Percentiles rank a stretch among this genome's conserved stretches.
Conservation (phyloP, 2,113 vertebrate genomes). For the Fulica atra region DNA sequence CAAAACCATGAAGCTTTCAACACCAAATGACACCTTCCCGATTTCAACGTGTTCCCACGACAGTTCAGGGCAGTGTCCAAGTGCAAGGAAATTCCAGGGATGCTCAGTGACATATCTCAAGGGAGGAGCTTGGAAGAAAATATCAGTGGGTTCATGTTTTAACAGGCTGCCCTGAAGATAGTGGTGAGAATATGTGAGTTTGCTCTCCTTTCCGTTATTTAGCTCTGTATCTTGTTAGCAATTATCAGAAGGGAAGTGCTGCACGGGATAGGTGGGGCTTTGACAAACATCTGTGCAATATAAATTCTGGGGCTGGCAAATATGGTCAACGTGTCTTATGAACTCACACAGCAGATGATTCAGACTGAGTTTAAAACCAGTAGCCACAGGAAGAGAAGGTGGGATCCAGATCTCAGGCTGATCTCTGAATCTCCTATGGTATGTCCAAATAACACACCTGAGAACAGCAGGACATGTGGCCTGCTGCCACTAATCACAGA, state of each 20-base stretch:
- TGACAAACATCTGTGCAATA: neutral
- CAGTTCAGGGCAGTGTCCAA: neutral
- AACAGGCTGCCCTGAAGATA: conserved; percentile 44
- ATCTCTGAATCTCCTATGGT: neutral
- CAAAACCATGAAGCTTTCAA: neutral
- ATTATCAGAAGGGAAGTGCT: conserved; percentile 54
- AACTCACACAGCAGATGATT: neutral
- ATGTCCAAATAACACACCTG: neutral
- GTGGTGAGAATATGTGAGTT: neutral
- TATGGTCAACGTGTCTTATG: neutral
- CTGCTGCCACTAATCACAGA: neutral
- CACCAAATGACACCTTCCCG: neutral
- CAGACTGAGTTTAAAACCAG: neutral
- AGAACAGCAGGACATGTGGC: neutral
- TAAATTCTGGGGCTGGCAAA: neutral
- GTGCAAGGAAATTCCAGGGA: conserved; percentile 37
- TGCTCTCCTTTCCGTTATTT: conserved; percentile 13
- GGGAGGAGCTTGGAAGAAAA: neutral
- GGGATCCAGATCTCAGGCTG: neutral
- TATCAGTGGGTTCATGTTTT: conserved; percentile 49
- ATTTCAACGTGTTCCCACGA: neutral
- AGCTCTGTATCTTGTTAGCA: neutral
- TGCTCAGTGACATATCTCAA: neutral
- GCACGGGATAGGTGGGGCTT: conserved; percentile 34
- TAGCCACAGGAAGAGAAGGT: neutral